Conservation (phyloP, 1,140 invertebrate species). For the Coelopa frigida region DNA sequence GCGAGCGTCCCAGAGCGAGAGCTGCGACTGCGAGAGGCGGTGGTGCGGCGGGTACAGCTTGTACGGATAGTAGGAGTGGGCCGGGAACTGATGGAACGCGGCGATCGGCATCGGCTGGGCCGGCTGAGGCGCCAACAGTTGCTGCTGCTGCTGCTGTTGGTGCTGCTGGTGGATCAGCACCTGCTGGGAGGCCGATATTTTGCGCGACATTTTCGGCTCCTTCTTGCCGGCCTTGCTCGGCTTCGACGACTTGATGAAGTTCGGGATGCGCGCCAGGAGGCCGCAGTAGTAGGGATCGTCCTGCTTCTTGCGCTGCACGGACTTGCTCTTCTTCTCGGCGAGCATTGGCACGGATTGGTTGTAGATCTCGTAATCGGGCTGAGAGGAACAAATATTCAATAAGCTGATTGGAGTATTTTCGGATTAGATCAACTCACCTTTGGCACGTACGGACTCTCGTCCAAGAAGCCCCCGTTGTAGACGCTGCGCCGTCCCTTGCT, state of each 20-base stretch:
- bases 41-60: slow-evolving; percentile 36
- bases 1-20: slow-evolving; percentile 43
- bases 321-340: slow-evolving; percentile 30
- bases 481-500: slow-evolving; percentile 37
- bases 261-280: slow-evolving; percentile 69
- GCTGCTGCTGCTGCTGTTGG: slow-evolving; percentile 3
- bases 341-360: slow-evolving; percentile 26
- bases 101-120: slow-evolving; percentile 36
- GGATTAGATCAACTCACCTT: slow-evolving; percentile 21
- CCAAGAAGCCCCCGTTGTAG: slow-evolving; percentile 35
- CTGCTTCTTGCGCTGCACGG: slow-evolving; percentile 43
- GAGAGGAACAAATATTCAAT: neutral
- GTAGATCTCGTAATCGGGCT: slow-evolving; percentile 38
- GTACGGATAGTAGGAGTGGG: slow-evolving; percentile 38
- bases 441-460: slow-evolving; percentile 40
- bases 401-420: neutral
- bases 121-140: slow-evolving; percentile 20
- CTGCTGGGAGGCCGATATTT: slow-evolving; percentile 37
- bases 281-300: slow-evolving; percentile 83
- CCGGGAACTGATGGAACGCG: slow-evolving; percentile 27
- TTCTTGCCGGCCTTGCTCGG: slow-evolving; percentile 22
- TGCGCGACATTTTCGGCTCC: slow-evolving; percentile 38
- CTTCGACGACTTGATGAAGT: slow-evolving; percentile 57
- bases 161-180: slow-evolving; percentile 12
- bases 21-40: slow-evolving; percentile 38